A percentile compares a stretch with the other conserved stretches of the same genome.
Conservation (phyloP, 2,113 vertebrate genomes). For the Coturnix japonica region DNA sequence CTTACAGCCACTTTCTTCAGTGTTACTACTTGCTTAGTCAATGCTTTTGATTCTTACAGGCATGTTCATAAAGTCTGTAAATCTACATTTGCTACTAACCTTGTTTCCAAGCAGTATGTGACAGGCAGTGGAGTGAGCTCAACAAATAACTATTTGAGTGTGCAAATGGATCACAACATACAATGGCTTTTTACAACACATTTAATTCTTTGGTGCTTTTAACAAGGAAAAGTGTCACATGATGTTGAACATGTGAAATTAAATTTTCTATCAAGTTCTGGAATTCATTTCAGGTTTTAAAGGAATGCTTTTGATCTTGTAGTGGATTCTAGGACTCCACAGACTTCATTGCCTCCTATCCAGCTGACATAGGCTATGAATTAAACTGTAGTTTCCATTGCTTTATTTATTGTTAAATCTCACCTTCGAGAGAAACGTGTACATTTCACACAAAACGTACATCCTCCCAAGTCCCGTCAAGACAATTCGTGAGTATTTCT, state of each 20-base stretch:
- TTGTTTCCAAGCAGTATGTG: not conserved
- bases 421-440: not conserved
- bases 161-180: not conserved
- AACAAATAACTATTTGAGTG: not conserved
- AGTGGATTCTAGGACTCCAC: not conserved
- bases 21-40: not conserved
- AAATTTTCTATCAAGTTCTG: not conserved
- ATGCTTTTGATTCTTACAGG: not conserved
- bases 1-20: not conserved
- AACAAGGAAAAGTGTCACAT: not conserved
- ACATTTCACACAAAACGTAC: not conserved
- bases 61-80: not conserved
- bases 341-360: not conserved
- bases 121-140: not conserved
- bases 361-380: not conserved
- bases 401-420: not conserved
- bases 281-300: not conserved
- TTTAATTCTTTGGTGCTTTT: not conserved
- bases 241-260: not conserved
- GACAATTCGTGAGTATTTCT: not conserved
- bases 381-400: not conserved
- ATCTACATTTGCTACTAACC: not conserved
- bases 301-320: not conserved
- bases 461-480: not conserved
- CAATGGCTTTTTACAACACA: not conserved